phyloP scores from a whole-genome alignment of 1,140 invertebrate species.

The Bombus breviceps region DNA sequence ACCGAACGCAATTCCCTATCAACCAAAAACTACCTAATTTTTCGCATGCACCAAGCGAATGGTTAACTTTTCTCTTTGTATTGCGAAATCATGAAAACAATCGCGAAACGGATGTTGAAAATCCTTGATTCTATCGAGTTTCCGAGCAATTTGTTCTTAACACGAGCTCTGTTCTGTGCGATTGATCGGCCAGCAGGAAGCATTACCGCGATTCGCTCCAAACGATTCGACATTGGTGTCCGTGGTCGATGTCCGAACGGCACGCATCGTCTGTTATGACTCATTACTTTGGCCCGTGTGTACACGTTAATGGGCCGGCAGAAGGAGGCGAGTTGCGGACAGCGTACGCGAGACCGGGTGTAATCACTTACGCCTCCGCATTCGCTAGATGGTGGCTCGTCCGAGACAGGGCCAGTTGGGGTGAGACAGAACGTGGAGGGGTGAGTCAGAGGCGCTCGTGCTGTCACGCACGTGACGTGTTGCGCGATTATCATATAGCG shows the following conservation, averaged over 20 bases:
- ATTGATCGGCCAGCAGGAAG: neutral
- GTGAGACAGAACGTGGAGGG: slow-evolving; percentile 12
- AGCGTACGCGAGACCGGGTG: slow-evolving; percentile 50
- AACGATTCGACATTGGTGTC: slow-evolving; percentile 45
- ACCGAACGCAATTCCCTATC: neutral
- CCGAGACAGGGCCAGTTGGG: slow-evolving; percentile 5
- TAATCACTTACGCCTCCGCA: slow-evolving; percentile 60
- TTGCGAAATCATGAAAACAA: neutral
- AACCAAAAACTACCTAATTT: neutral
- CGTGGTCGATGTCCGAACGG: neutral
- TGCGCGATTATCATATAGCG: slow-evolving; percentile 62
- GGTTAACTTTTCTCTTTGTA: neutral
- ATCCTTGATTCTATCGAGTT: neutral
- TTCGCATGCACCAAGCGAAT: neutral
- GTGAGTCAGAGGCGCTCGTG: slow-evolving; percentile 58
- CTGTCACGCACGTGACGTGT: slow-evolving; percentile 63
- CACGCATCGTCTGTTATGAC: slow-evolving; percentile 58
- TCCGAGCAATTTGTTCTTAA: neutral
- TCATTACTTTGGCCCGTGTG: slow-evolving; percentile 55
- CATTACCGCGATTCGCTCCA: slow-evolving; percentile 30
- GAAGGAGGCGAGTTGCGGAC: slow-evolving; percentile 46
- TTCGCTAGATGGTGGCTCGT: slow-evolving; percentile 21
- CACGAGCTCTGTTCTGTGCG: too few relatives aligned
- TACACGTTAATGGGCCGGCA: slow-evolving; percentile 54
- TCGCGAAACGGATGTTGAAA: neutral